Evolutionary conservation across 2,888 invertebrate species (phyloP), one percentile per base, ranked within the genome.

Genomic region (Limnephilus rhombicus): DNA sequence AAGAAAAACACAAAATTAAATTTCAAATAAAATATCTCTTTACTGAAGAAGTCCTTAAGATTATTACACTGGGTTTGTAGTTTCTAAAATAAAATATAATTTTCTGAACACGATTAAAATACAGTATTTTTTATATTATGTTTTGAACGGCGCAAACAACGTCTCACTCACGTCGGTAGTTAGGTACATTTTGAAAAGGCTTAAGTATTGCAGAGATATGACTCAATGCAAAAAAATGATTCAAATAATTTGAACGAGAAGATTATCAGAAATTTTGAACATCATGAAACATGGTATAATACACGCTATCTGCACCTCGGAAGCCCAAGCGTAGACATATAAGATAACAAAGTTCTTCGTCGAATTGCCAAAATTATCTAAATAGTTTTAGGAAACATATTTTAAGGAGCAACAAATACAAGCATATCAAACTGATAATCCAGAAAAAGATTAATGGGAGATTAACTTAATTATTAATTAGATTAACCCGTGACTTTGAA

Each of bases 101-200:
- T 9, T 68, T 68, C 24, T 68, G 68, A 68, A 68, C 24, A 68
- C n/a, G 24, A 68, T 68, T 68, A 68, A 68, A 68, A 68, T 68
- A 68, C 68, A 68, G 24, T 68, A 68, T 24, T 24, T 68, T 68
- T 24, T 68, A 24, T 49, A 68, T 9, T 49, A 68, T 24, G 68
- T 68, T 24, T 68, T 68, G n/a, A 68, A 24, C 68, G n/a, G 24
- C 9, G 24, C 9, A 11, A 68, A 24, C 24, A 68, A 68, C 68
- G 24, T 68, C 24, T 24, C 68, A n/a, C 9, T 24, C 68, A n/a
- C 9, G 9, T 68, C 68, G 53, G 18, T 53, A 68, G 24, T 68
- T 68, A 68, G 68, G 68, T 68, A 68, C 68, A 68, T 68, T 68
- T 68, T 68, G 68, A 68, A 68, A 68, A 68, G 68, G 68, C 68